Percentiles rank a stretch among this genome's conserved stretches.
Conservation (phyloP, 2,113 vertebrate genomes). For the Lampris megalopsis region DNA sequence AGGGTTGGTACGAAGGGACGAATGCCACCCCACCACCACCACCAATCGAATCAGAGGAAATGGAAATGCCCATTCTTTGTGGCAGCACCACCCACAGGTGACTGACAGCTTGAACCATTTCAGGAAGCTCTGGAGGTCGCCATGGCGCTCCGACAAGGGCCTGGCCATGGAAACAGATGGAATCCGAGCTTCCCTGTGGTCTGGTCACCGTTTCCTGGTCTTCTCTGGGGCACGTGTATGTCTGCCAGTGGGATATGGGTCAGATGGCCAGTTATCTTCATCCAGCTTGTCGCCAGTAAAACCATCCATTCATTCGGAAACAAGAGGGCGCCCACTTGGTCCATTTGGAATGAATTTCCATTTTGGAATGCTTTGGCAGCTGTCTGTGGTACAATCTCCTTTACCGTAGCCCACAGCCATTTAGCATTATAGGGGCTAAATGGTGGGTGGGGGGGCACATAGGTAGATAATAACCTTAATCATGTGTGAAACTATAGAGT, state of each 20-base stretch:
- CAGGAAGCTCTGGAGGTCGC: conserved; percentile 54
- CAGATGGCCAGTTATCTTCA: conserved; percentile 79
- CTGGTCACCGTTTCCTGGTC: conserved; percentile 79
- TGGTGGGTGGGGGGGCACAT: not conserved
- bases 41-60: not conserved
- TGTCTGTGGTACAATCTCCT: not conserved
- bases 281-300: conserved; percentile 63
- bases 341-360: conserved; percentile 27
- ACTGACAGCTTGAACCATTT: conserved; percentile 66
- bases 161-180: conserved; percentile 79
- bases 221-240: conserved; percentile 72
- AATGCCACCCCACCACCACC: not conserved
- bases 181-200: conserved; percentile 70
- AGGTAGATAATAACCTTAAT: not conserved
- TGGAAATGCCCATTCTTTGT: not conserved
- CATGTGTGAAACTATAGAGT: not conserved
- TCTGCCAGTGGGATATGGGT: conserved; percentile 78
- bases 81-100: conserved; percentile 51
- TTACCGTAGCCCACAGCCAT: not conserved
- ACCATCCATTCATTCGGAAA: conserved; percentile 58
- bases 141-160: conserved; percentile 63
- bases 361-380: conserved; percentile 53
- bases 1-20: not conserved
- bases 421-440: not conserved
- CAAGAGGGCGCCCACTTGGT: conserved; percentile 55